These are phyloP conservation scores for Agrypnia vestita DNA, from an alignment of 1,140 invertebrate species.

Conservation along the genomic window DNA sequence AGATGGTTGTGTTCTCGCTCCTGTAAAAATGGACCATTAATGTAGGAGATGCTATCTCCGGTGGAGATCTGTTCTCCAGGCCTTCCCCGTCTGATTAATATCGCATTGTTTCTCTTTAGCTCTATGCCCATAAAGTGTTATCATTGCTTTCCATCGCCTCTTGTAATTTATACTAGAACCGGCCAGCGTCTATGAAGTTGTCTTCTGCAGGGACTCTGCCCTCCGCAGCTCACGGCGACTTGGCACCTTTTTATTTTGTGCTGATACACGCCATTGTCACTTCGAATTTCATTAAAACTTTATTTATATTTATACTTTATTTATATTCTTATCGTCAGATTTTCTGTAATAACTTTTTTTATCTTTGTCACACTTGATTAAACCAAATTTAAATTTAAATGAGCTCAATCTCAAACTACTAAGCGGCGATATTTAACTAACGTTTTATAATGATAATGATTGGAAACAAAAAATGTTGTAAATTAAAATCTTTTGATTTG, in stretches of 20 bases:
- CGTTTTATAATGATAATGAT: too few relatives aligned
- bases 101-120: conserved; percentile 45
- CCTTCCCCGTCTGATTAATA: conserved; percentile 44
- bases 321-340: neutral
- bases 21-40: conserved; percentile 47
- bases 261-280: conserved; percentile 2
- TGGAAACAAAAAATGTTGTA: too few relatives aligned
- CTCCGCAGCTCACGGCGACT: neutral
- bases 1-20: conserved; percentile 29
- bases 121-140: conserved; percentile 33
- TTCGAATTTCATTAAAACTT: neutral
- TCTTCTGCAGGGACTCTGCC: neutral
- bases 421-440: too few relatives aligned
- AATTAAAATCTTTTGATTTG: too few relatives aligned
- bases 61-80: conserved; percentile 13
- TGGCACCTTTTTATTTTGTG: conserved; percentile 22
- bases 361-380: too few relatives aligned
- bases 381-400: too few relatives aligned
- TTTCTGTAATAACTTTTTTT: neutral
- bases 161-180: conserved; percentile 34
- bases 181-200: conserved; percentile 39
- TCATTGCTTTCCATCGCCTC: conserved; percentile 39
- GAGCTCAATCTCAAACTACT: too few relatives aligned
- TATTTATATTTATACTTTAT: neutral
- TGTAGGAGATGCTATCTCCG: conserved; percentile 33